Percentiles rank a stretch among this genome's conserved stretches.
These are phyloP conservation scores for Aplocera efformata DNA, from an alignment of 2,888 invertebrate genomes.

Conservation along the genomic window DNA sequence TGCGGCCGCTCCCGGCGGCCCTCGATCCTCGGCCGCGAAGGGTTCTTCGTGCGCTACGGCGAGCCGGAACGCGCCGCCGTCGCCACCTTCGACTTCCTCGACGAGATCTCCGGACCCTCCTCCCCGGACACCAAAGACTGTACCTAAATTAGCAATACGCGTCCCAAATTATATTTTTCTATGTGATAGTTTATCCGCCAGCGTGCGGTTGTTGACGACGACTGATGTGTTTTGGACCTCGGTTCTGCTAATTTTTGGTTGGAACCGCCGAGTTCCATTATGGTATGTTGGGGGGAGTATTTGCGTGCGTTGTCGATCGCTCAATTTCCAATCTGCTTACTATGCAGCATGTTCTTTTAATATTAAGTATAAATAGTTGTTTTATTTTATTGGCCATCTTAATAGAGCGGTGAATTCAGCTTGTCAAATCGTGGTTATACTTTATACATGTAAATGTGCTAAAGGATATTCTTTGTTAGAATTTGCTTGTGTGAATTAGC, in stretches of 20 bases:
- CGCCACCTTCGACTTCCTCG: constrained; percentile 89
- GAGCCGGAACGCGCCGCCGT: constrained; percentile 89
- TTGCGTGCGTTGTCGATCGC: constrained; percentile 24
- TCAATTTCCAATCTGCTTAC: constrained; percentile 19
- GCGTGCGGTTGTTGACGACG: constrained; percentile 29
- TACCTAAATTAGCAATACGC: constrained; percentile 62
- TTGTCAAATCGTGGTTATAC: constrained; percentile 4
- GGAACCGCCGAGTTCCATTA: constrained; percentile 19
- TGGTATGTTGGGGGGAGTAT: constrained; percentile 18
- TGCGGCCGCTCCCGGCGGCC: constrained; percentile 79
- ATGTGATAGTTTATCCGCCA: constrained; percentile 50
- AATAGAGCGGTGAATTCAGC: constrained; percentile 12
- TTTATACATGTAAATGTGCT: constrained; percentile 16
- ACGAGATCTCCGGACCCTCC: constrained; percentile 79
- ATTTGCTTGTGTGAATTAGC: constrained; percentile 31
- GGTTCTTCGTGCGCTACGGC: constrained; percentile 89
- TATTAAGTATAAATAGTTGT: constrained; percentile 6
- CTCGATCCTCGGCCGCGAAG: constrained; percentile 87
- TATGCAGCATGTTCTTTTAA: constrained; percentile 16
- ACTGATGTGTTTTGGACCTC: constrained; percentile 31
- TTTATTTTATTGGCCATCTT: constrained; percentile 7
- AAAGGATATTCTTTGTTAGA: constrained; percentile 11
- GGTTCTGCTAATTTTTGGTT: constrained; percentile 33
- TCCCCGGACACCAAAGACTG: constrained; percentile 73
- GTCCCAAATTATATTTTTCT: constrained; percentile 67